A percentile compares a stretch with the other conserved stretches of the same genome.
Evolutionary conservation across 1,140 invertebrate species (phyloP).

Genomic region (Drosophila mayri): DNA sequence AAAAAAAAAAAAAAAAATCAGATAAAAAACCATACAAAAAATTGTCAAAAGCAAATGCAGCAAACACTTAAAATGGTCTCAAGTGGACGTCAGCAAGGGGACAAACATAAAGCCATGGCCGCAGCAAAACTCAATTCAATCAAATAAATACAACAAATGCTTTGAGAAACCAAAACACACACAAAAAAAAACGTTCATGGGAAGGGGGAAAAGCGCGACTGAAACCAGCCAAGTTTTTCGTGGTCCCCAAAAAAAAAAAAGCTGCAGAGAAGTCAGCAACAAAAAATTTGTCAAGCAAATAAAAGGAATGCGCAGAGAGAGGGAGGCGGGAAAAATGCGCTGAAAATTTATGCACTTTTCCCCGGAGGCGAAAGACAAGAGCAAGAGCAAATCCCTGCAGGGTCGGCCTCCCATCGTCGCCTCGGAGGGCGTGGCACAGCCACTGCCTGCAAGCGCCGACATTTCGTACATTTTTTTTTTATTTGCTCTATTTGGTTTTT

Average conservation of each 20-base stretch:
- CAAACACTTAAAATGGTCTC: constrained; percentile 78
- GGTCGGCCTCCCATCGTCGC: constrained; percentile 25
- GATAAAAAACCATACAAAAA: constrained; percentile 8
- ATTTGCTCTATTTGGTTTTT: constrained; percentile 14
- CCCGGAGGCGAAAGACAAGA: constrained; percentile 30
- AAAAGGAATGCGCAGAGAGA: constrained; percentile 19
- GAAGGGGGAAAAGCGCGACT: constrained; percentile 16
- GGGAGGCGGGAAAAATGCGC: constrained; percentile 5
- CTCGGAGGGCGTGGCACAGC: constrained; percentile 25
- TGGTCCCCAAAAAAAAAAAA: constrained; percentile 20
- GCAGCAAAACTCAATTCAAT: constrained; percentile 60
- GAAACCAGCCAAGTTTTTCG: constrained; percentile 47
- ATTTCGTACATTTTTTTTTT: constrained; percentile 2
- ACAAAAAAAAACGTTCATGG: not conserved
- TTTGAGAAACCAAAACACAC: constrained; percentile 6
- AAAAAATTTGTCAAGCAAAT: constrained; percentile 54
- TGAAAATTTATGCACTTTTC: constrained; percentile 49
- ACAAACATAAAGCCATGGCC: constrained; percentile 25
- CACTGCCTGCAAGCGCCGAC: constrained; percentile 29
- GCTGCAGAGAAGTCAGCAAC: constrained; percentile 59
- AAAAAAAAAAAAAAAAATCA: not conserved
- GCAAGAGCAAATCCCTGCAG: constrained; percentile 44
- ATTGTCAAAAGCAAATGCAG: constrained; percentile 67
- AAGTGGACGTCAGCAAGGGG: constrained; percentile 41
- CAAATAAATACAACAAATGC: constrained; percentile 35